phyloP scores from a whole-genome alignment of 2,888 invertebrate species.

The Xylophagus ater region DNA sequence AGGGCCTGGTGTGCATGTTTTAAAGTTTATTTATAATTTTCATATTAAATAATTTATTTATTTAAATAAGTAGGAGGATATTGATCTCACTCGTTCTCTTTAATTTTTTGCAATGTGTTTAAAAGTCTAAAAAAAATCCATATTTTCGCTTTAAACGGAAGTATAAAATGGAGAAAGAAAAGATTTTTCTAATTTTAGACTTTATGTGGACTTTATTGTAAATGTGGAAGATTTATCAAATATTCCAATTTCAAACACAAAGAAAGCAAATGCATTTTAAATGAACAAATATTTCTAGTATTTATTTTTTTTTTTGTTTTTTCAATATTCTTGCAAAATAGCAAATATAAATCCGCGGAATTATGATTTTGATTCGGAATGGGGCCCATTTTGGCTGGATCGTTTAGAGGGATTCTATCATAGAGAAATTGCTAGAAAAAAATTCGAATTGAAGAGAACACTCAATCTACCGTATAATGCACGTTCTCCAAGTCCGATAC shows the following conservation, averaged over 20 bases:
- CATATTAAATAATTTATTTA: no score
- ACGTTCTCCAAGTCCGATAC: constrained; percentile 15
- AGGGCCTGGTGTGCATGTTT: no score
- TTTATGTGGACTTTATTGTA: background rate
- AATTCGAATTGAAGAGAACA: constrained; percentile 10
- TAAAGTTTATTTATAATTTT: no score
- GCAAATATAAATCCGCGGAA: constrained; percentile 13
- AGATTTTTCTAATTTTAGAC: background rate
- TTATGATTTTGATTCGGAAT: constrained; percentile 14
- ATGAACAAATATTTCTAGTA: constrained; percentile 2
- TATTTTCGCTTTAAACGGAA: no score
- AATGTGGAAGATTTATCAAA: background rate
- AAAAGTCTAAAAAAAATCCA: no score
- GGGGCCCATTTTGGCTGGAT: constrained; percentile 12
- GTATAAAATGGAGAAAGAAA: background rate
- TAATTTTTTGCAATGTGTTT: no score
- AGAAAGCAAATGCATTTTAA: background rate
- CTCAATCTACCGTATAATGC: constrained; percentile 12
- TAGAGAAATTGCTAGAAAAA: constrained; percentile 14
- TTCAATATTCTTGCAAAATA: no score
- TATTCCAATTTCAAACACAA: constrained; percentile 1
- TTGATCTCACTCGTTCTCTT: no score
- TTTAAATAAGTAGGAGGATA: no score
- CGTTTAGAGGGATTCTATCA: constrained; percentile 11
- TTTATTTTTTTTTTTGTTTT: no score